phyloP scores from a whole-genome alignment of 2,113 vertebrate species.

The Sphyrna mokarran region DNA sequence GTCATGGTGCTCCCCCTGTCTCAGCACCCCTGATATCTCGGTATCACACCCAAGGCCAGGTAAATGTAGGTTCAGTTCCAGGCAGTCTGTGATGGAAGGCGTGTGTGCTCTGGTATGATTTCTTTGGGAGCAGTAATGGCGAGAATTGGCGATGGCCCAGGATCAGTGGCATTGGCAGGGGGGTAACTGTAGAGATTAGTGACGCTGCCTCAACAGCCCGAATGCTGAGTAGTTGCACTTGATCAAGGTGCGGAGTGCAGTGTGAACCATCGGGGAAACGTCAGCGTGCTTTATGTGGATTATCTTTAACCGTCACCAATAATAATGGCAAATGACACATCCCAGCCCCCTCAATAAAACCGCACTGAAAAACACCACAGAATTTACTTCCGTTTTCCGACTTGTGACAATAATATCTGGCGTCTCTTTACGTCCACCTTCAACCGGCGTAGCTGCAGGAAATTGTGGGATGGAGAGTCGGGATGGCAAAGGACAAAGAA shows the following conservation, averaged over 20 bases:
- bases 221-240: not conserved
- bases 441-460: not conserved
- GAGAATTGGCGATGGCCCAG: not conserved
- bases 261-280: not conserved
- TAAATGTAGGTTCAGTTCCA: not conserved
- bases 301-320: not conserved
- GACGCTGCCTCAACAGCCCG: not conserved
- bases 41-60: not conserved
- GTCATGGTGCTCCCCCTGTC: too few relatives aligned
- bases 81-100: not conserved
- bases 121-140: not conserved
- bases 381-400: not conserved
- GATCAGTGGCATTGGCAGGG: not conserved
- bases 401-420: not conserved
- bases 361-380: not conserved
- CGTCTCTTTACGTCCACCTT: not conserved
- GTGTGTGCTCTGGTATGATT: not conserved
- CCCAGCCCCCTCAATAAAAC: not conserved
- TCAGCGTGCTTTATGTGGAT: not conserved
- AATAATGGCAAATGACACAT: not conserved
- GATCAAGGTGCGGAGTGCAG: not conserved
- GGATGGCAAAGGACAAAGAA: too few relatives aligned
- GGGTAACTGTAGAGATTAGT: not conserved
- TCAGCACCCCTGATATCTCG: not conserved
- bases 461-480: not conserved